Percentiles rank a stretch among this genome's conserved stretches.
These are phyloP conservation scores for Perca schrenkii DNA, from an alignment of 2,113 vertebrate genomes.

Conservation along the genomic window DNA sequence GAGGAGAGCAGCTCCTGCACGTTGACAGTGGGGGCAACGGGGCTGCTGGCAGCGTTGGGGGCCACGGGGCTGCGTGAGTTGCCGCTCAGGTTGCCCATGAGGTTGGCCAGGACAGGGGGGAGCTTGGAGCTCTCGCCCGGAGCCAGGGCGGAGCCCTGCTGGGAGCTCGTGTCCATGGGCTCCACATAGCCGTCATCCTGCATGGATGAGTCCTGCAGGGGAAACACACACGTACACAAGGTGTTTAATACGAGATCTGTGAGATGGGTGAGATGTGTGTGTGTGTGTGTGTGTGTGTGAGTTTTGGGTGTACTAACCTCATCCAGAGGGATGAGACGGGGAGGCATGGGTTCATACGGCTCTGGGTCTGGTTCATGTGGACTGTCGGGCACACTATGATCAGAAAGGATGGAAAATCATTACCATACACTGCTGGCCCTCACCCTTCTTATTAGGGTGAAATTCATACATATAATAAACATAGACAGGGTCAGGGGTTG, in stretches of 20 bases:
- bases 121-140: conserved; percentile 86
- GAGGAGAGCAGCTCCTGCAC: conserved; percentile 95
- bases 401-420: not conserved
- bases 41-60: conserved; percentile 63
- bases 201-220: conserved; percentile 87
- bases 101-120: conserved; percentile 92
- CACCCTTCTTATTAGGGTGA: not conserved
- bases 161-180: conserved; percentile 80
- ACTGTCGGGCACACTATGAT: conserved; percentile 82
- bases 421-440: not conserved
- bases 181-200: conserved; percentile 88
- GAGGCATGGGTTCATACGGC: conserved; percentile 91
- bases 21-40: conserved; percentile 86
- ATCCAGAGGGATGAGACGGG: conserved; percentile 92
- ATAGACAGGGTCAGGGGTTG: not conserved
- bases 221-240: not conserved
- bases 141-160: conserved; percentile 72
- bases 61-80: conserved; percentile 86
- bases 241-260: not conserved
- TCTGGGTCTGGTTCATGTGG: conserved; percentile 94
- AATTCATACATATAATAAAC: not conserved
- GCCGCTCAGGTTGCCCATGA: conserved; percentile 84
- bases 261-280: not conserved
- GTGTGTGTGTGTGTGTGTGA: not conserved
- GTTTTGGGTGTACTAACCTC: conserved; percentile 82